phyloP scores from a whole-genome alignment of 1,140 invertebrate genomes.

The Tetraneura akinire region DNA sequence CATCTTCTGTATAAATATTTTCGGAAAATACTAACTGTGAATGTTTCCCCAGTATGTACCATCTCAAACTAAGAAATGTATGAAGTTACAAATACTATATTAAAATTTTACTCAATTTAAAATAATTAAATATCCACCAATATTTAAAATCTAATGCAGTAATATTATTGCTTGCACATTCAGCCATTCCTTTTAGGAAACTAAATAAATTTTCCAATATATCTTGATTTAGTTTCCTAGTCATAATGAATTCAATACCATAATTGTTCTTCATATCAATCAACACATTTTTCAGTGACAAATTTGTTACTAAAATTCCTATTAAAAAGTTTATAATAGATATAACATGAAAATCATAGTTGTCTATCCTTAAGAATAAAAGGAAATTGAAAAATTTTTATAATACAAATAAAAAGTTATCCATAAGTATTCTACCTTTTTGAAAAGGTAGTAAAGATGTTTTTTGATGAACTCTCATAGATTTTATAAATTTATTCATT shows the following conservation, averaged over 20 bases:
- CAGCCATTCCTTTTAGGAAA: constrained; percentile 9
- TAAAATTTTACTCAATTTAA: background rate
- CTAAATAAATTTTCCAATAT: constrained; percentile 16
- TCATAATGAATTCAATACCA: background rate
- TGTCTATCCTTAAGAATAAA: no score
- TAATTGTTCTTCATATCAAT: background rate
- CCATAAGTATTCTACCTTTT: no score
- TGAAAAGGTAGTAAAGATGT: no score
- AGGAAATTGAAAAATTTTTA: no score
- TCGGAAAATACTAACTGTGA: background rate
- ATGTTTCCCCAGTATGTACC: background rate
- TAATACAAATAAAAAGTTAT: no score
- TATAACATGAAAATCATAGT: background rate
- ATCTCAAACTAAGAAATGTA: background rate
- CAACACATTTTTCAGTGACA: background rate
- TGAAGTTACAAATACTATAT: no score
- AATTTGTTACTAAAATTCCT: constrained; percentile 1
- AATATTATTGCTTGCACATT: background rate
- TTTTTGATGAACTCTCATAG: no score
- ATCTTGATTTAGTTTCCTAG: background rate
- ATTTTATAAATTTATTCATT: background rate
- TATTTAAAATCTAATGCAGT: constrained; percentile 21
- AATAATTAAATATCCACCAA: background rate
- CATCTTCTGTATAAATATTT: background rate
- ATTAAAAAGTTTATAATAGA: background rate